Percentiles rank a stretch among this genome's conserved stretches.
phyloP scores from a whole-genome alignment of 2,113 vertebrate genomes.

The Marcusenius ussheri region DNA sequence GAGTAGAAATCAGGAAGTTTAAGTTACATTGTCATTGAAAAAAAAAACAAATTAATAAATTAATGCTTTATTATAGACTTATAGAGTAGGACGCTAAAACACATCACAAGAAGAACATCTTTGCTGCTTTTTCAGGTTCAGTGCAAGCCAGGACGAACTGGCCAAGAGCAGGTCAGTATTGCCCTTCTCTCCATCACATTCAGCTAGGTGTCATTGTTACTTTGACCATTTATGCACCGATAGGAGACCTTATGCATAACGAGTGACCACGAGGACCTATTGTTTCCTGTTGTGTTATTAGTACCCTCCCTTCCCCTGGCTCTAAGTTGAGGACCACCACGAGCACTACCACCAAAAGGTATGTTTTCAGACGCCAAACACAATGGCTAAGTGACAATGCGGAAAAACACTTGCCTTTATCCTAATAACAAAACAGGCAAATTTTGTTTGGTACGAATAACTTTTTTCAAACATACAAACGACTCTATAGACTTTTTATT shows the following conservation, averaged over 20 bases:
- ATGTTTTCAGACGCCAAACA: background rate
- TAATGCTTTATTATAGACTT: background rate
- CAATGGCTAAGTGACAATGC: background rate
- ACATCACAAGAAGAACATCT: background rate
- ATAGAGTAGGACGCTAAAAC: background rate
- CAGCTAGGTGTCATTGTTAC: background rate
- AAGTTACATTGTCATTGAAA: background rate
- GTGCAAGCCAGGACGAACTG: constrained; percentile 37
- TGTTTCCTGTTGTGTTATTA: background rate
- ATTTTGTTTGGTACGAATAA: background rate
- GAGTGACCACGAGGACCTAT: background rate
- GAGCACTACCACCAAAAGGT: constrained; percentile 37
- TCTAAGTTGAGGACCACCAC: background rate
- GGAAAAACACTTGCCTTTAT: background rate
- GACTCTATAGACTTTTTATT: background rate
- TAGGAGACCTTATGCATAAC: background rate
- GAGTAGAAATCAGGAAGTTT: background rate
- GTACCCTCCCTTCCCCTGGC: background rate
- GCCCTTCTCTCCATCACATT: background rate
- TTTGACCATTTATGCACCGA: background rate
- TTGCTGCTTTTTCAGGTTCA: constrained; percentile 47
- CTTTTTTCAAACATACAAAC: background rate
- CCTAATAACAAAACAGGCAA: background rate
- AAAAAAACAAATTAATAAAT: background rate
- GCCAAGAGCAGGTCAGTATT: constrained; percentile 42